Percentiles rank a stretch among this genome's conserved stretches.
phyloP scores from a whole-genome alignment of 2,888 invertebrate genomes.

The Conchocele bisecta region DNA sequence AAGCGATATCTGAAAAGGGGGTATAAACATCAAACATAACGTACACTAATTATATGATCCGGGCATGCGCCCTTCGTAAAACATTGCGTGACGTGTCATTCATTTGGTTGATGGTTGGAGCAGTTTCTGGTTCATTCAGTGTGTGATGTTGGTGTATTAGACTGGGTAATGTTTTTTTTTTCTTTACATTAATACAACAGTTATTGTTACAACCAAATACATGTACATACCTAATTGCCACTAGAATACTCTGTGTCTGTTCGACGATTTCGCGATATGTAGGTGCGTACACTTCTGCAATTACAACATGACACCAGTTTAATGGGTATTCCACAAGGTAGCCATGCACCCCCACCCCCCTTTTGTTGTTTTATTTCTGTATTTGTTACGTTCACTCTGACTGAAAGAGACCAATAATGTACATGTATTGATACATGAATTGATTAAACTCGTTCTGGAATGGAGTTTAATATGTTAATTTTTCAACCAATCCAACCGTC shows the following conservation, averaged over 20 bases:
- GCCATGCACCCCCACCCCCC: no score
- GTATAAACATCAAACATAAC: not conserved
- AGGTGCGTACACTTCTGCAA: constrained; percentile 33
- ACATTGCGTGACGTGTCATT: not conserved
- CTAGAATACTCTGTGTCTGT: constrained; percentile 32
- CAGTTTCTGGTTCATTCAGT: no score
- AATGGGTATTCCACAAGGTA: no score
- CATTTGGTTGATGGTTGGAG: no score
- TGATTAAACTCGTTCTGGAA: no score
- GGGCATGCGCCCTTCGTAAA: not conserved
- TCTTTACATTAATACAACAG: not conserved
- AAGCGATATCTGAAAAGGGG: constrained; percentile 78
- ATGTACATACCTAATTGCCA: constrained; percentile 39
- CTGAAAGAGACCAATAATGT: no score
- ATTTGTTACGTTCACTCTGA: no score
- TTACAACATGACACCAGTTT: no score
- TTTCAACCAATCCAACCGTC: no score
- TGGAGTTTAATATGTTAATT: no score
- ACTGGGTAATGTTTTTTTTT: not conserved
- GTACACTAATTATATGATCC: not conserved
- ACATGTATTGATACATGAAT: no score
- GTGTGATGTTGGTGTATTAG: not conserved
- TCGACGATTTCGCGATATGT: constrained; percentile 16
- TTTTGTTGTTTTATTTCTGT: no score
- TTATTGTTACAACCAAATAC: not conserved